Base-by-base conservation (phyloP, 2,113 vertebrate genomes). In the Paedocypris sp. region DNA sequence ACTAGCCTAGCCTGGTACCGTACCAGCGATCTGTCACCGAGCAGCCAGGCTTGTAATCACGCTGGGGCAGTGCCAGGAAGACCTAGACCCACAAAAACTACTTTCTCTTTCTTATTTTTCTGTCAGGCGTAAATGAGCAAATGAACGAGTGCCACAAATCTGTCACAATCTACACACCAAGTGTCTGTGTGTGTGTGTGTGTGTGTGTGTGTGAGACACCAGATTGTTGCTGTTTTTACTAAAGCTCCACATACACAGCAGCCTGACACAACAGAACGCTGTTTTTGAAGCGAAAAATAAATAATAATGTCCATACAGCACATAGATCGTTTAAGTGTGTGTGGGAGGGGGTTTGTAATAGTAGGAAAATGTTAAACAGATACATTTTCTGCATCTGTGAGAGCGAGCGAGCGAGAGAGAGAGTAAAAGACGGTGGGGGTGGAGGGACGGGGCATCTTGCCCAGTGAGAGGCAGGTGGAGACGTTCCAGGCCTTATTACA, bases 1-100 rank as follows among this genome's bases (percentile, higher is more conserved):
- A 69, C 72, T 70, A 69, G 68, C 65, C 71, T 75, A 72, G 68
- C 79, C 74, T 69, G n/a, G n/a, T n/a, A n/a, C 71, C 77, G 74
- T 82, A 80, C 77, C 80, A 77, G 80, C 81, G 80, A 86, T 83
- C 80, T 80, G 80, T 85, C 82, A 83, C 77, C 73, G 74, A 71
- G 78, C 79, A 83, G 73, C 80, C 79, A 77, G 76, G 81, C 79
- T 77, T 76, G 74, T 85, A 83, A 86, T 85, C 81, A 80, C 72
- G 75, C 67, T 75, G 68, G 74, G 78, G 60, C 66, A 65, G 32
- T 77, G 77, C 77, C 82, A 83, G 74, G 53, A 73, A 65, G 75
- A 72, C 22, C 19, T 35, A 70, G 69, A 80, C 41, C 58, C 52
- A 71, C 69, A 67, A 22, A 51, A 47, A 75, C 51, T 71, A 45